Conservation (phyloP, 1,140 invertebrate species). For the Condylostylus longicornis region DNA sequence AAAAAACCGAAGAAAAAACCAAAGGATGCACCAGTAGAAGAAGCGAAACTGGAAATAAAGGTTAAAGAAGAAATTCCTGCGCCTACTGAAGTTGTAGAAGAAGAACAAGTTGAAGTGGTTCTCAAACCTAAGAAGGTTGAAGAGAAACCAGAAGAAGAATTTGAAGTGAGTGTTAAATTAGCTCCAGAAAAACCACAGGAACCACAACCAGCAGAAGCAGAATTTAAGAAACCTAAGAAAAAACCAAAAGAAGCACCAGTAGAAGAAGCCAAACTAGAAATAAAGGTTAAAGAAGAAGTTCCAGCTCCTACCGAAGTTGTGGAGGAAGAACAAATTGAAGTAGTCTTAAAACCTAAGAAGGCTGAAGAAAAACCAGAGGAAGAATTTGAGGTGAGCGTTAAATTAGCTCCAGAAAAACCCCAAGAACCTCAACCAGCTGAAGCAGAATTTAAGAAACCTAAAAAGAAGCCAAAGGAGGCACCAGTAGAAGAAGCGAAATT, state of each 20-base stretch:
- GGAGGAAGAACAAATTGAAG: constrained; percentile 19
- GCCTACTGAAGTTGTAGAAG: constrained; percentile 13
- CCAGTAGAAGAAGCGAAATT: constrained; percentile 1
- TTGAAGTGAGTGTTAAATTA: background rate
- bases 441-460: background rate
- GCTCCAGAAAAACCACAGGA: constrained; percentile 8
- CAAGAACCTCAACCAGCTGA: background rate
- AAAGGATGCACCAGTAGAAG: constrained; percentile 17
- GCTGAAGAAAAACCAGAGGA: constrained; percentile 8
- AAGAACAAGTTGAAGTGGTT: constrained; percentile 7
- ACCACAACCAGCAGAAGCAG: constrained; percentile 11
- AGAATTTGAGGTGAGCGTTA: constrained; percentile 1
- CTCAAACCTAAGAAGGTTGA: constrained; percentile 1
- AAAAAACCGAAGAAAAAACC: constrained; percentile 27
- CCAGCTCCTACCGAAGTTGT: constrained; percentile 14
- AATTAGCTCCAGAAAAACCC: background rate
- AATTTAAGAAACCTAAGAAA: too few relatives aligned
- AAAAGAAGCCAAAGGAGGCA: constrained; percentile 1
- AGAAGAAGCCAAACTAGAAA: constrained; percentile 21
- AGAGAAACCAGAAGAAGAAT: constrained; percentile 7
- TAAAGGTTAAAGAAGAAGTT: constrained; percentile 19
- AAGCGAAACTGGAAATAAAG: constrained; percentile 16
- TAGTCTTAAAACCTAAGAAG: constrained; percentile 18
- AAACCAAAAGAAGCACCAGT: too few relatives aligned
- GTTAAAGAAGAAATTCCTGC: constrained; percentile 17